Conservation (phyloP, 2,888 invertebrate genomes). For the Therioaphis trifolii region DNA sequence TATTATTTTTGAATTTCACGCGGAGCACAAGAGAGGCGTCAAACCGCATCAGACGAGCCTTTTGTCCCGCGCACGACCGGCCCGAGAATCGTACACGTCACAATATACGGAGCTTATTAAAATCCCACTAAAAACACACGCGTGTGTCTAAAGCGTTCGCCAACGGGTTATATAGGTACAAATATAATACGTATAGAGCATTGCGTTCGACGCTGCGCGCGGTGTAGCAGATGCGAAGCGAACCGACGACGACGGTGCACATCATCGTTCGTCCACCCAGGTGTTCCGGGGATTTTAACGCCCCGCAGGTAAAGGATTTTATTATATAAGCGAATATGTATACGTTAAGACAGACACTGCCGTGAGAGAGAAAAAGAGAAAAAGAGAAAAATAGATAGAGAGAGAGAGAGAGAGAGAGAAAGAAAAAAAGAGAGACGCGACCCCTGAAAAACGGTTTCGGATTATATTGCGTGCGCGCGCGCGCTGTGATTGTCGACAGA, state of each 20-base stretch:
- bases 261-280: conserved; percentile 25
- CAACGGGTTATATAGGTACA: background rate
- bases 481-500: conserved; percentile 30
- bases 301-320: conserved; percentile 57
- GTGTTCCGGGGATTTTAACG: conserved; percentile 57
- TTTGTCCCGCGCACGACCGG: conserved; percentile 1
- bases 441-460: conserved; percentile 49
- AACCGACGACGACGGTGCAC: conserved; percentile 19
- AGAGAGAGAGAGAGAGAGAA: no score
- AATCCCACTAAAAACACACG: background rate
- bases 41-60: conserved; percentile 59
- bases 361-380: no score
- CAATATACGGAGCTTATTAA: conserved; percentile 56
- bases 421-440: background rate
- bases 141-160: background rate
- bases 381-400: no score
- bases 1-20: conserved; percentile 43
- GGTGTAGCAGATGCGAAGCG: conserved; percentile 51
- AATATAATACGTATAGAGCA: background rate
- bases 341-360: background rate
- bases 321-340: background rate
- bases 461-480: conserved; percentile 26
- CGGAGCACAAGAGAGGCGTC: conserved; percentile 53
- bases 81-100: background rate
- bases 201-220: background rate